A percentile compares a stretch with the other conserved stretches of the same genome.
phyloP scores from a whole-genome alignment of 2,888 invertebrate species.

The Tipula unca region DNA sequence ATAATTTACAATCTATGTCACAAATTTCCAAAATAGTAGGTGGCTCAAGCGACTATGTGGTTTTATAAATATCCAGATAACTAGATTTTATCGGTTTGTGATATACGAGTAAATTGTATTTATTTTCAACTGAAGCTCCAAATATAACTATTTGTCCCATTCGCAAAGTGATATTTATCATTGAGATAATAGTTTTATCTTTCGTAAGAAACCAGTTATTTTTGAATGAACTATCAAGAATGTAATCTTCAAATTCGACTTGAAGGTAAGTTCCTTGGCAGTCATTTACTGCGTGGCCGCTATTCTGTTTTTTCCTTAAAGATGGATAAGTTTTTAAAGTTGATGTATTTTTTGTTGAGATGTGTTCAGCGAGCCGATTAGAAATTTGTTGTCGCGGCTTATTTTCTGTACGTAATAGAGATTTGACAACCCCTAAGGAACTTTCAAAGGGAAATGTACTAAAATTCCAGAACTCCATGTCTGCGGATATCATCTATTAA shows the following conservation, averaged over 20 bases:
- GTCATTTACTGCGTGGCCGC: too few relatives aligned
- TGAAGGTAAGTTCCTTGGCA: neutral
- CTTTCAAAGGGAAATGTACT: neutral
- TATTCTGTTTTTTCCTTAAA: neutral
- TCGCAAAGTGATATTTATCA: neutral
- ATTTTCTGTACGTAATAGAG: neutral
- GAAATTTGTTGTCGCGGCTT: neutral
- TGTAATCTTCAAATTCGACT: neutral
- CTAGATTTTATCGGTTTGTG: neutral
- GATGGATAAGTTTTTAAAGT: neutral
- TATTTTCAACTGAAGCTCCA: neutral
- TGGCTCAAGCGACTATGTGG: neutral
- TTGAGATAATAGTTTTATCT: neutral
- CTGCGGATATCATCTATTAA: constrained; percentile 3
- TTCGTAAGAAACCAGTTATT: neutral
- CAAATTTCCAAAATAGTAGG: neutral
- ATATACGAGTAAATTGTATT: neutral
- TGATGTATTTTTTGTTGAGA: neutral
- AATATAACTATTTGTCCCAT: neutral
- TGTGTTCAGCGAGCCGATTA: neutral
- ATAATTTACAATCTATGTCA: neutral
- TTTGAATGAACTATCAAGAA: neutral
- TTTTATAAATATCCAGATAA: neutral
- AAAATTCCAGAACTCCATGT: neutral
- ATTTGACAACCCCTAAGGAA: neutral